Evolutionary conservation across 2,113 vertebrate genomes (phyloP).

Genomic region (Psilopogon haemacephalus): DNA sequence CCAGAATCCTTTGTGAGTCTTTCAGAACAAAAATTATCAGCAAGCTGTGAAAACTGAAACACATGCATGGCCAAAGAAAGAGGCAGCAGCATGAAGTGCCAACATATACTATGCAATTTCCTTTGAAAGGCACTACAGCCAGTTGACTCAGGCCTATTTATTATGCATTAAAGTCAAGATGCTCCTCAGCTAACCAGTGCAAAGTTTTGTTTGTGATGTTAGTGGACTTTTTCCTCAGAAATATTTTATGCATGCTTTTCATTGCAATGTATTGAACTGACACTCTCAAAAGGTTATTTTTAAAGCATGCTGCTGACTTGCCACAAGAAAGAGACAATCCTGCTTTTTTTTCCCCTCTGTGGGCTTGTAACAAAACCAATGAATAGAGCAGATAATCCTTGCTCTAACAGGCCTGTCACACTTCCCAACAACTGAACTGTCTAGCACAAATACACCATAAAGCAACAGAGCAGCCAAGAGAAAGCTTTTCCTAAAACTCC

Average conservation of each 20-base stretch:
- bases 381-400: neutral
- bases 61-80: neutral
- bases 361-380: neutral
- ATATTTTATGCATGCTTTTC: neutral
- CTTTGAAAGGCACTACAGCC: neutral
- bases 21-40: neutral
- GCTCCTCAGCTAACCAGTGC: neutral
- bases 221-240: neutral
- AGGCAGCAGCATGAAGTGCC: neutral
- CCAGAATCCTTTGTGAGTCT: neutral
- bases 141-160: neutral
- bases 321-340: neutral
- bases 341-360: neutral
- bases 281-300: neutral
- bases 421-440: neutral
- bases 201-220: neutral
- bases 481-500: neutral
- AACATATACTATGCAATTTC: neutral
- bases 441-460: neutral
- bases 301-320: neutral
- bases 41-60: neutral
- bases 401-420: neutral
- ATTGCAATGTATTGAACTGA: neutral
- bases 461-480: neutral
- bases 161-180: neutral